Percentiles rank a stretch among this genome's conserved stretches.
phyloP scores from a whole-genome alignment of 2,113 vertebrate species.

The Pterophyllum scalare region DNA sequence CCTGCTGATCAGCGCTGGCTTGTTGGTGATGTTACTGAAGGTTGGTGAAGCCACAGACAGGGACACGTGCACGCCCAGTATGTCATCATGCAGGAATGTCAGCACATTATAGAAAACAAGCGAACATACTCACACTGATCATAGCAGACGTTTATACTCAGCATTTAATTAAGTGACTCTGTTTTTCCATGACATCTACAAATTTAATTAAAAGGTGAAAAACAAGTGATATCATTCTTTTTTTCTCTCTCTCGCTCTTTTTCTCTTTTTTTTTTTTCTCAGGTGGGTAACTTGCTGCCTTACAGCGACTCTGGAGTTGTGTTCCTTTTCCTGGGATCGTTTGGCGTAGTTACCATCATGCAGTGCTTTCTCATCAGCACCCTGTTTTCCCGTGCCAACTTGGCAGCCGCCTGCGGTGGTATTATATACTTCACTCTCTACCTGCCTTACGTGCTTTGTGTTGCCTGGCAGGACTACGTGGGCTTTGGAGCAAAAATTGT shows the following conservation, averaged over 20 bases:
- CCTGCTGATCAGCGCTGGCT: constrained; percentile 89
- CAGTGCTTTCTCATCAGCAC: constrained; percentile 99
- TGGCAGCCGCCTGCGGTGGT: constrained; percentile 95
- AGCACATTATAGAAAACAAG: constrained; percentile 12
- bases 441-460: constrained; percentile 93
- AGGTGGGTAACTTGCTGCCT: constrained; percentile 95
- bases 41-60: constrained; percentile 66
- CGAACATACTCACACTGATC: neutral
- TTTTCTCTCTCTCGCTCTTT: neutral
- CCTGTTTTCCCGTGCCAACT: constrained; percentile 93
- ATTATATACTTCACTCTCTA: constrained; percentile 97
- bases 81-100: constrained; percentile 30
- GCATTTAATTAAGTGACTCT: neutral
- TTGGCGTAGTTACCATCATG: constrained; percentile 92
- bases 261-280: neutral
- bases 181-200: constrained; percentile 4
- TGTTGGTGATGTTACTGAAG: constrained; percentile 93
- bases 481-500: constrained; percentile 90
- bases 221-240: constrained; percentile 39
- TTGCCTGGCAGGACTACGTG: constrained; percentile 95
- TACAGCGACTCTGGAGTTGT: constrained; percentile 94
- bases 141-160: neutral
- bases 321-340: constrained; percentile 91
- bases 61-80: neutral
- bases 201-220: constrained; percentile 19